A percentile compares a stretch with the other conserved stretches of the same genome.
Conservation (phyloP, 2,888 invertebrate species). For the Phyto melanocephala region DNA sequence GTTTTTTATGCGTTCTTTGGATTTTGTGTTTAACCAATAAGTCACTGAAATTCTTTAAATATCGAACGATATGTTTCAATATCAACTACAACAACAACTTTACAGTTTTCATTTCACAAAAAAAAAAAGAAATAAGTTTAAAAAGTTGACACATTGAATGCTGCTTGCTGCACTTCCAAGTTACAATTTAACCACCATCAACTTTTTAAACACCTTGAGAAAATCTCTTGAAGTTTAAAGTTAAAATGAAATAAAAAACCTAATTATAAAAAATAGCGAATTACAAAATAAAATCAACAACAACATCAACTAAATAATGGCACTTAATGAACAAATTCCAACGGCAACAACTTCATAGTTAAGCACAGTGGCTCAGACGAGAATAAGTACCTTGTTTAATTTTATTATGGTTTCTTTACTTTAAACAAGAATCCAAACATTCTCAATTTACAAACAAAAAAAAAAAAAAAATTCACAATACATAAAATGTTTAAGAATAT, state of each 20-base stretch:
- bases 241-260: slow-evolving; percentile 8
- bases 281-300: neutral
- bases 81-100: slow-evolving; percentile 41
- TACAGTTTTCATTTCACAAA: neutral
- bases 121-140: neutral
- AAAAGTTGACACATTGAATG: slow-evolving; percentile 37
- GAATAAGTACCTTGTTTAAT: neutral
- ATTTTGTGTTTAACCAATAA: slow-evolving; percentile 49
- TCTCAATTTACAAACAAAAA: no score
- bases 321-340: slow-evolving; percentile 40
- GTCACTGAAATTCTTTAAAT: slow-evolving; percentile 57
- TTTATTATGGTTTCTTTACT: no score
- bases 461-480: no score
- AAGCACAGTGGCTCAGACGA: neutral
- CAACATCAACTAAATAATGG: neutral
- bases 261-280: neutral
- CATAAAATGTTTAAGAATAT: no score
- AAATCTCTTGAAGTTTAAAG: slow-evolving; percentile 52
- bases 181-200: slow-evolving; percentile 35
- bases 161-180: neutral
- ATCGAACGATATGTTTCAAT: slow-evolving; percentile 48
- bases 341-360: neutral
- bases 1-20: neutral
- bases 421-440: no score
- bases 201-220: slow-evolving; percentile 48